Conservation (phyloP, 2,888 invertebrate species). For the Slavum lentiscoides region DNA sequence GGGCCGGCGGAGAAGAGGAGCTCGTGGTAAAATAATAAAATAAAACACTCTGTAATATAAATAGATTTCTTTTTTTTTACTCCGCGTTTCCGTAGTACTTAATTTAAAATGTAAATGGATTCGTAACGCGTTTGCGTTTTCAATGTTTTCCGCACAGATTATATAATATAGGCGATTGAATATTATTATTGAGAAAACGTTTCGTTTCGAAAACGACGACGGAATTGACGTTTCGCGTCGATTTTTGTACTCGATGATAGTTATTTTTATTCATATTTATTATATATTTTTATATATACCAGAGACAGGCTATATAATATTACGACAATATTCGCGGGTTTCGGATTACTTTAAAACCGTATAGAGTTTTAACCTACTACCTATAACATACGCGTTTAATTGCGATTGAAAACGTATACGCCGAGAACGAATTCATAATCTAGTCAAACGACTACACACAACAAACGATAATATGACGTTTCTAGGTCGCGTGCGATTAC, state of each 20-base stretch:
- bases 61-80: constrained; percentile 24
- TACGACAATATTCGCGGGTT: too few species aligned
- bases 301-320: too few species aligned
- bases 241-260: not conserved
- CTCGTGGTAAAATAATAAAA: too few species aligned
- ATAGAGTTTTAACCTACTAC: too few species aligned
- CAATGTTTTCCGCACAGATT: not conserved
- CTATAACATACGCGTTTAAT: too few species aligned
- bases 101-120: constrained; percentile 32
- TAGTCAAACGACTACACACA: not conserved
- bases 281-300: too few species aligned
- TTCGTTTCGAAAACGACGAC: not conserved
- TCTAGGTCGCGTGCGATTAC: constrained; percentile 35
- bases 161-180: not conserved
- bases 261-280: too few species aligned
- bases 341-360: too few species aligned
- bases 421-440: not conserved
- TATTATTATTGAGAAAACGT: not conserved
- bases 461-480: constrained; percentile 1
- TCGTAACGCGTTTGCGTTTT: constrained; percentile 4
- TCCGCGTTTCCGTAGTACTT: not conserved
- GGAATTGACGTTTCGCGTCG: not conserved
- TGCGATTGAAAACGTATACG: constrained; percentile 37
- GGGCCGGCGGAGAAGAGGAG: too few species aligned
- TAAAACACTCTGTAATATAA: not conserved